Base-by-base conservation (phyloP, 2,797 vertebrate genomes). In the Lycodopsis pacificus region DNA sequence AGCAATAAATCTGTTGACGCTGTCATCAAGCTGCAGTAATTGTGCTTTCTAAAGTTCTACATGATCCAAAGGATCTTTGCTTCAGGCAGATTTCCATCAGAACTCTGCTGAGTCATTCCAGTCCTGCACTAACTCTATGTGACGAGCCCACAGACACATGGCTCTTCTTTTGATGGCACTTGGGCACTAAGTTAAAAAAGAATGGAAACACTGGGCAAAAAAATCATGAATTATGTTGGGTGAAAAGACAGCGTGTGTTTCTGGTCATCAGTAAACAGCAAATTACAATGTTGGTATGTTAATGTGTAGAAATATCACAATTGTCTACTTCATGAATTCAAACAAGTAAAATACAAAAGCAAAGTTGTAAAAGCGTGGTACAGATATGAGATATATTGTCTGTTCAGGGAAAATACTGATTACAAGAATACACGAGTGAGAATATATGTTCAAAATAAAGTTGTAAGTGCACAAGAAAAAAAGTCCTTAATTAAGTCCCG, bases 201-300 rank as follows among this genome's bases (percentile, higher is more conserved):
- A 68, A 82, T 85, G 76, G 85, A 85, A 90, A 89, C 65, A 73
- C 58, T 72, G 73, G 76, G 62, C 73, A 40, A 84, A 44, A 77
- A 81, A 65, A 66, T 11, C 7, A 70, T 14, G 12, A 42, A 17
- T 59, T 22, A 75, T 51, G 22, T 71, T 30, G 32, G 30, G 10
- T 27, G 17, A 49, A 71, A 27, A n/a, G 22, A 72, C 15, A 13
- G 3, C 49, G 9, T 62, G 59, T 61, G 7, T 56, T 19, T 59
- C 61, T 71, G 22, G 17, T 77, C 30, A 71, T 36, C 34, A 65
- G 7, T 22, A 61, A 65, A 15, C 30, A 68, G 22, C 11, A 12
- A 34, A 67, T 65, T 17, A 13, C 73, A 74, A 64, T 48, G 36
- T 0, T 38, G 36, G 36, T 9, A 57, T n/a, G 56, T 65, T 36